Base-by-base conservation (phyloP, 2,888 invertebrate species). In the Choreutis nemorana region DNA sequence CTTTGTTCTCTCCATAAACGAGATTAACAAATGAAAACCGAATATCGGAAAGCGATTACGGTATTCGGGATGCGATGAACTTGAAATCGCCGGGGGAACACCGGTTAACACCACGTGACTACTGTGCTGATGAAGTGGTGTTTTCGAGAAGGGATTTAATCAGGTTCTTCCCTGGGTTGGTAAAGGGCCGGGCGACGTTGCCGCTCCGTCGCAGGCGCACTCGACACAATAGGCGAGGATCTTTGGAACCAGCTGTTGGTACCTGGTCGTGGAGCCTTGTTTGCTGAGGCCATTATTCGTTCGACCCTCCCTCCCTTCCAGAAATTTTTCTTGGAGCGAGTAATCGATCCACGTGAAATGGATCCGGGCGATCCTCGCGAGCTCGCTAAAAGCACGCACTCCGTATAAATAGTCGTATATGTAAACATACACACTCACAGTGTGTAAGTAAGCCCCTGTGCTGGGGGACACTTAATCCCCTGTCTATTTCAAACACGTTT, bases 401-500 rank as follows among this genome's bases (percentile, higher is more conserved):
- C 34, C 36, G 39, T 29, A 28, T 33, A 32, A 28, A 32, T 34
- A 35, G 34, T 32, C 30, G 33, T 33, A 33, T 26, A 24, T 10
- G 24, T 14, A 27, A 21, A 3, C 10, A 11, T 18, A 6, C 8
- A 15, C 14, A 22, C 29, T 23, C 27, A 26, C 25, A 22, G 25
- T 21, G 25, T 12, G 29, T 14, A 24, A 21, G 23, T 26, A n/a
- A 6, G 18, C 8, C 8, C 18, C 8, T 11, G 44, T 44, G 45
- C 52, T 52, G 61, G 67, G 73, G 75, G 73, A 64, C 59, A 68
- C 62, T 64, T 77, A 75, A 77, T 73, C 77, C 77, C 71, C 72
- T 66, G 77, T 73, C 77, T 73, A 73, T 75, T 71, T 73, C 72
- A 67, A 75, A 78, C 77, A 77, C 75, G 75, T 77, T 75, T 73